Evolutionary conservation across 2,888 invertebrate genomes (phyloP).

Genomic region (Uloborus plumipes): DNA sequence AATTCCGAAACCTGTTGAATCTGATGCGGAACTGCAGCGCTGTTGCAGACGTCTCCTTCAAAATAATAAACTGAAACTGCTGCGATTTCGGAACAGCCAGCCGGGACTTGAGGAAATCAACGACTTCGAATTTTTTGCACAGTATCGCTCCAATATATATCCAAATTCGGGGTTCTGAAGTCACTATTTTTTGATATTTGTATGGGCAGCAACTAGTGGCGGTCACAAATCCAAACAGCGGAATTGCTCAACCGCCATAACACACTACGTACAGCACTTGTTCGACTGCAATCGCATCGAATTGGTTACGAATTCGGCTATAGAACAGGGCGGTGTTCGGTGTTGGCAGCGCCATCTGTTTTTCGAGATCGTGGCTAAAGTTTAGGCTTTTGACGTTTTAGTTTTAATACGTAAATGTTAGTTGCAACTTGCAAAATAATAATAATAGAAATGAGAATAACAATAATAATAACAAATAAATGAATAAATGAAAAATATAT

Average conservation of each 20-base stretch:
- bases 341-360: slow-evolving; percentile 9
- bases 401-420: no score
- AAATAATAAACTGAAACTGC: no score
- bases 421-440: no score
- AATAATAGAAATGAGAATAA: no score
- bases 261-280: slow-evolving; percentile 20
- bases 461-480: no score
- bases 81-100: not conserved
- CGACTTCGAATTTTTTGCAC: no score
- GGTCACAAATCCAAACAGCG: slow-evolving; percentile 1
- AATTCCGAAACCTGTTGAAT: slow-evolving; percentile 31
- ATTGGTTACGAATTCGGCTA: slow-evolving; percentile 1
- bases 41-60: slow-evolving; percentile 1
- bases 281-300: slow-evolving; percentile 14
- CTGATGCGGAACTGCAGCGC: slow-evolving; percentile 13
- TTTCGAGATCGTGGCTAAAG: no score
- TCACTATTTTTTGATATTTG: no score
- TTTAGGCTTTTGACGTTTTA: no score
- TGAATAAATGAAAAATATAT: no score
- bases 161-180: no score
- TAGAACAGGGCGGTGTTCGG: not conserved
- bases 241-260: slow-evolving; percentile 2
- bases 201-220: slow-evolving; percentile 17
- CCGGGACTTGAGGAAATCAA: not conserved
- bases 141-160: no score